These are phyloP conservation scores for Cichlasoma orientale DNA, from an alignment of 2,797 vertebrate species.

Conservation along the genomic window DNA sequence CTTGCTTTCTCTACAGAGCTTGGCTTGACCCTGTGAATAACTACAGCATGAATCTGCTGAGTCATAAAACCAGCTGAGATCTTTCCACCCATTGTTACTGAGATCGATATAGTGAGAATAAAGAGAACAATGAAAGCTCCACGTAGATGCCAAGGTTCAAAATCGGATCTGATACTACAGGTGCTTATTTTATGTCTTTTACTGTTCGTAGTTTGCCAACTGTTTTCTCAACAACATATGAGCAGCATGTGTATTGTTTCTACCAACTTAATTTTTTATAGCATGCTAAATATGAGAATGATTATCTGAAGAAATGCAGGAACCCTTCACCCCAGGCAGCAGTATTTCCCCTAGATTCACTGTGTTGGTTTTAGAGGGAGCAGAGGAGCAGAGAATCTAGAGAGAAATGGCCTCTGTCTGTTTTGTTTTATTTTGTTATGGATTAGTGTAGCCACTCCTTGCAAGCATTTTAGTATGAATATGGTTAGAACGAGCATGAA, in stretches of 20 bases:
- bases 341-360: not conserved
- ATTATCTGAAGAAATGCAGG: not conserved
- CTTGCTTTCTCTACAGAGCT: constrained; percentile 17
- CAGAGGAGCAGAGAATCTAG: not conserved
- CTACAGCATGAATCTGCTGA: constrained; percentile 61
- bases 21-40: constrained; percentile 49
- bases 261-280: not conserved
- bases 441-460: not conserved
- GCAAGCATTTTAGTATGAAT: not conserved
- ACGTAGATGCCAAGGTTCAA: constrained; percentile 30
- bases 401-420: not conserved
- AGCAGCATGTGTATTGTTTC: not conserved
- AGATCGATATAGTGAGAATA: constrained; percentile 60
- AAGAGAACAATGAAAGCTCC: constrained; percentile 57
- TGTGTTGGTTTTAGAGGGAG: not conserved
- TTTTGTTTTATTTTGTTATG: not conserved
- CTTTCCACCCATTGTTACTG: constrained; percentile 61
- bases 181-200: not conserved
- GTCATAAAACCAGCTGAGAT: constrained; percentile 54
- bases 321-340: not conserved
- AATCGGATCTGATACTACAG: not conserved
- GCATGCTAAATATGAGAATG: not conserved
- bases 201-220: not conserved
- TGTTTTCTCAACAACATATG: not conserved
- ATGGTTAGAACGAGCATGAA: not conserved